phyloP scores from a whole-genome alignment of 2,888 invertebrate genomes.

The Coenonympha arcania region DNA sequence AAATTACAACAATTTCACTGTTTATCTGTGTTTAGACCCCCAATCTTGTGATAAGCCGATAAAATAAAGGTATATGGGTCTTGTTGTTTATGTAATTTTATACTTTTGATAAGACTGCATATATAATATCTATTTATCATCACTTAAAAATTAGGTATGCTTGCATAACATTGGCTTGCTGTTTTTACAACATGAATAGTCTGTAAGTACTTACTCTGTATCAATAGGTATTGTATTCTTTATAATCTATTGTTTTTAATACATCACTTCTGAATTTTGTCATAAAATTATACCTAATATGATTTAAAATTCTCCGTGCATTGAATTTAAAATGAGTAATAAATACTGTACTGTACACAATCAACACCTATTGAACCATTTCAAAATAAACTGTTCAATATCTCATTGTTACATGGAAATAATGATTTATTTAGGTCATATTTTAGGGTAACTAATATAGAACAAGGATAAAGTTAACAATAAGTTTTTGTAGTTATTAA shows the following conservation, averaged over 20 bases:
- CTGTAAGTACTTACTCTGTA: neutral
- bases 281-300: neutral
- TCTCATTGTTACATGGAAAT: neutral
- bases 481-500: too few species aligned
- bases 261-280: neutral
- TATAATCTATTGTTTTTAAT: neutral
- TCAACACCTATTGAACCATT: neutral
- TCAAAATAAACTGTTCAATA: neutral
- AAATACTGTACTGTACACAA: neutral
- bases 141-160: too few species aligned
- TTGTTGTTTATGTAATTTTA: neutral
- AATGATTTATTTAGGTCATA: slow-evolving; percentile 1
- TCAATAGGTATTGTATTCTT: neutral
- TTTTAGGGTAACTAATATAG: neutral
- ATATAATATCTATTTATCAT: neutral
- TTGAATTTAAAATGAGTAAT: neutral
- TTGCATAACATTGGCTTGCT: too few species aligned
- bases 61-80: slow-evolving; percentile 3
- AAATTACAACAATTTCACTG: neutral
- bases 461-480: neutral
- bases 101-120: neutral
- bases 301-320: neutral
- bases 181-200: too few species aligned
- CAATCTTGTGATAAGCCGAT: slow-evolving; percentile 3
- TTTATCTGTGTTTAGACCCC: slow-evolving; percentile 7